These are phyloP conservation scores for Lithophane semibrunnea DNA, from an alignment of 2,888 invertebrate species.

Conservation along the genomic window DNA sequence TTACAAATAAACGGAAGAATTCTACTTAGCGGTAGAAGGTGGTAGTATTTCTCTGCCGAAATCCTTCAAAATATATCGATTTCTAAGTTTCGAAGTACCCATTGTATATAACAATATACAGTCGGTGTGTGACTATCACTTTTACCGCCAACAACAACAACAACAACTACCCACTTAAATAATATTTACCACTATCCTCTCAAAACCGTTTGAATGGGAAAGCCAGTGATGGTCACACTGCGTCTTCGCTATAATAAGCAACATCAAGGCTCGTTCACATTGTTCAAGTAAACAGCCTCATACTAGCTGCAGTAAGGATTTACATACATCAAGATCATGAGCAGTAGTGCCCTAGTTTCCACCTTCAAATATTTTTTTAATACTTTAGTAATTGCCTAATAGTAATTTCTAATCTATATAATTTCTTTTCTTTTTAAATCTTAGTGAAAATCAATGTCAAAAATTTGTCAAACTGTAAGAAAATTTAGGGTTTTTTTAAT, in stretches of 20 bases:
- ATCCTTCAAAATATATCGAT: background rate
- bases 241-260: constrained; percentile 52
- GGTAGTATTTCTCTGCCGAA: background rate
- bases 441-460: too few relatives aligned
- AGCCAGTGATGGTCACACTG: constrained; percentile 48
- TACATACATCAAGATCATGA: background rate
- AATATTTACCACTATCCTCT: constrained; percentile 43
- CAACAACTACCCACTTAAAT: constrained; percentile 11
- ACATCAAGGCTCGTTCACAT: constrained; percentile 24
- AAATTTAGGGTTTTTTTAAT: too few relatives aligned
- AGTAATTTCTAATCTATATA: too few relatives aligned
- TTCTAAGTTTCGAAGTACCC: background rate
- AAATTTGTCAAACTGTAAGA: too few relatives aligned
- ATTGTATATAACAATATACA: background rate
- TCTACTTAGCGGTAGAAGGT: too few relatives aligned
- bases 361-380: background rate
- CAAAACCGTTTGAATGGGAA: constrained; percentile 57
- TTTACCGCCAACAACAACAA: constrained; percentile 7
- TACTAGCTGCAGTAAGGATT: background rate
- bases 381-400: too few relatives aligned
- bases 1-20: too few relatives aligned
- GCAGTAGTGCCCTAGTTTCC: background rate
- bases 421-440: too few relatives aligned
- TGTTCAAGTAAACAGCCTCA: background rate
- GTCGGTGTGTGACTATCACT: constrained; percentile 1